phyloP scores from a whole-genome alignment of 2,888 invertebrate species.

The Beris morrisii region DNA sequence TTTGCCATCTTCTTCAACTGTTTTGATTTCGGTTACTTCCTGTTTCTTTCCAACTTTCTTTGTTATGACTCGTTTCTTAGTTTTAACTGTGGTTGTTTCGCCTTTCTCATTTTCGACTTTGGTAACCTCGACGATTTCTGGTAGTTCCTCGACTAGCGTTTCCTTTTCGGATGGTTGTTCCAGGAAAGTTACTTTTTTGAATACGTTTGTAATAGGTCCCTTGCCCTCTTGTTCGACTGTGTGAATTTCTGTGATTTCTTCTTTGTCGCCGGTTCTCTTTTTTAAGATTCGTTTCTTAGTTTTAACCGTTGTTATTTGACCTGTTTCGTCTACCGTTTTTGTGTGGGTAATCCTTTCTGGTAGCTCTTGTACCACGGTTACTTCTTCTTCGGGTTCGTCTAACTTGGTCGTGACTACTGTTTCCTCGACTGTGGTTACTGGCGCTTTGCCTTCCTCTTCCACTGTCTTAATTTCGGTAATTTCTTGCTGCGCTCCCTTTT shows the following conservation, averaged over 20 bases:
- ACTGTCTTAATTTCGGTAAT: conserved; percentile 49
- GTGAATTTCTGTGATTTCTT: conserved; percentile 55
- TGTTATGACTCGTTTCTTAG: conserved; percentile 46
- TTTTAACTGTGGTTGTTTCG: conserved; percentile 55
- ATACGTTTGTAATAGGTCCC: conserved; percentile 47
- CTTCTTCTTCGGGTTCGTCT: conserved; percentile 43
- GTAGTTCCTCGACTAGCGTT: conserved; percentile 43
- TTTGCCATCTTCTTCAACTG: conserved; percentile 48
- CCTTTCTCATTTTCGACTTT: conserved; percentile 50
- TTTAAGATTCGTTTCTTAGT: conserved; percentile 50
- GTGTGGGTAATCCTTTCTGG: conserved; percentile 45
- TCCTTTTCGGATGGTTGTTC: conserved; percentile 38
- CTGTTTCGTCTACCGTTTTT: conserved; percentile 42
- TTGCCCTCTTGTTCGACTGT: conserved; percentile 47
- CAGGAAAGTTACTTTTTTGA: conserved; percentile 39
- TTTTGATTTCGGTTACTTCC: conserved; percentile 48
- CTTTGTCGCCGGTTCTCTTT: conserved; percentile 42
- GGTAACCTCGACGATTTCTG: conserved; percentile 42
- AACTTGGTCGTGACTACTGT: conserved; percentile 31
- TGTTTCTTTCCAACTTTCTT: conserved; percentile 45
- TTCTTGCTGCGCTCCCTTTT: conserved; percentile 45
- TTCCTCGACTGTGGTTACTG: conserved; percentile 40
- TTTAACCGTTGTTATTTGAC: conserved; percentile 45
- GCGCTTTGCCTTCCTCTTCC: conserved; percentile 47
- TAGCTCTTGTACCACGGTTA: conserved; percentile 32